phyloP scores from a whole-genome alignment of 2,888 invertebrate species.

The Harpalus rufipes region DNA sequence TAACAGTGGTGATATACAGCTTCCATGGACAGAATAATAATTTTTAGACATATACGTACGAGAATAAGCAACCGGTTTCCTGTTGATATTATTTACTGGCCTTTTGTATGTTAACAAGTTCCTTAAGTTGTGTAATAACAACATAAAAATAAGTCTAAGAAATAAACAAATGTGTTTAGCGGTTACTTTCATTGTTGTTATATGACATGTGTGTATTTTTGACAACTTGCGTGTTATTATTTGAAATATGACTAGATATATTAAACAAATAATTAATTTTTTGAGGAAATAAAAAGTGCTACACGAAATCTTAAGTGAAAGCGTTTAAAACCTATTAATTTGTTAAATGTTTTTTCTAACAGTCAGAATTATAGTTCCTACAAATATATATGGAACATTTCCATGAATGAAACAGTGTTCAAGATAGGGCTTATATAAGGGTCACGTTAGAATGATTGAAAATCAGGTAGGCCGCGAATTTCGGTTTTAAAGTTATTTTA shows the following conservation, averaged over 20 bases:
- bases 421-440: no score
- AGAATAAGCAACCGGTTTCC: not conserved
- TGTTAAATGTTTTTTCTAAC: not conserved
- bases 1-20: not conserved
- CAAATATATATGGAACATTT: no score
- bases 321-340: not conserved
- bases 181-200: not conserved
- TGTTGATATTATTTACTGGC: not conserved
- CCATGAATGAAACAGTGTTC: no score
- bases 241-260: not conserved
- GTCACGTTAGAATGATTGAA: no score
- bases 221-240: not conserved
- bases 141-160: not conserved
- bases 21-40: not conserved
- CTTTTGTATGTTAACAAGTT: slow-evolving; percentile 5
- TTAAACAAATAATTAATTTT: slow-evolving; percentile 1
- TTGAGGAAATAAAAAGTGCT: not conserved
- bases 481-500: no score
- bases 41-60: not conserved
- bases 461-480: no score
- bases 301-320: not conserved
- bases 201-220: not conserved
- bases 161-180: not conserved
- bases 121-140: not conserved
- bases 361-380: no score